Percentiles rank a stretch among this genome's conserved stretches.
Evolutionary conservation across 1,140 invertebrate genomes (phyloP).

Genomic region (Drosophila cardini): DNA sequence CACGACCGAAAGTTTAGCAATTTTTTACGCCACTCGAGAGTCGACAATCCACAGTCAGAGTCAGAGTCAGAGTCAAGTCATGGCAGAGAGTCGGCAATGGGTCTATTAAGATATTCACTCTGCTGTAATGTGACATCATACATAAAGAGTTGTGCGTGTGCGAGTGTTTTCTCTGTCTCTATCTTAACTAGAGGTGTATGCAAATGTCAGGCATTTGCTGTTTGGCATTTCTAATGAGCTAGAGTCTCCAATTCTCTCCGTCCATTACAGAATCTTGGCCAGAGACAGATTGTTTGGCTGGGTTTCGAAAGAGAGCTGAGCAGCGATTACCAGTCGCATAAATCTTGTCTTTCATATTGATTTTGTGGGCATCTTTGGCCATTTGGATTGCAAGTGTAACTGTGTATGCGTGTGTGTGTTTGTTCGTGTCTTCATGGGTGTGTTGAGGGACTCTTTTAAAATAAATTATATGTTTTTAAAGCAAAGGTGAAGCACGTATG

Average conservation of each 20-base stretch:
- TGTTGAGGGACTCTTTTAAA: conserved; percentile 76
- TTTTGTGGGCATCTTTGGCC: conserved; percentile 45
- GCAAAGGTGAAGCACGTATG: conserved; percentile 57
- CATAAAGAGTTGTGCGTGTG: conserved; percentile 60
- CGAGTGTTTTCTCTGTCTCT: conserved; percentile 4
- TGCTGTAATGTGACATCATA: conserved; percentile 78
- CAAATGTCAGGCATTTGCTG: conserved; percentile 79
- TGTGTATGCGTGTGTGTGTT: no score
- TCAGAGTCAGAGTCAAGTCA: not conserved
- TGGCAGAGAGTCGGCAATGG: conserved; percentile 8
- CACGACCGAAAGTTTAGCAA: conserved; percentile 74
- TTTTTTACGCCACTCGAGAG: conserved; percentile 70
- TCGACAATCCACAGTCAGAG: not conserved
- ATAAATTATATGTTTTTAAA: conserved; percentile 82
- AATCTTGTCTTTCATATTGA: conserved; percentile 75
- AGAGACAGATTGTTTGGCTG: conserved; percentile 46
- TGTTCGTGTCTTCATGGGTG: conserved; percentile 3
- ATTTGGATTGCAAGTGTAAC: not conserved
- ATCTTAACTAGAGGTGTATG: conserved; percentile 56
- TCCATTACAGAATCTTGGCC: not conserved
- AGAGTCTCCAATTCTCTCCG: conserved; percentile 15
- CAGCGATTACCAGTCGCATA: conserved; percentile 76
- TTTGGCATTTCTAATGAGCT: conserved; percentile 78
- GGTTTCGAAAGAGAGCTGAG: conserved; percentile 55
- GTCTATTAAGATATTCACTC: conserved; percentile 82